These are phyloP conservation scores for Iguana delicatissima DNA, from an alignment of 2,797 vertebrate species.

Conservation along the genomic window DNA sequence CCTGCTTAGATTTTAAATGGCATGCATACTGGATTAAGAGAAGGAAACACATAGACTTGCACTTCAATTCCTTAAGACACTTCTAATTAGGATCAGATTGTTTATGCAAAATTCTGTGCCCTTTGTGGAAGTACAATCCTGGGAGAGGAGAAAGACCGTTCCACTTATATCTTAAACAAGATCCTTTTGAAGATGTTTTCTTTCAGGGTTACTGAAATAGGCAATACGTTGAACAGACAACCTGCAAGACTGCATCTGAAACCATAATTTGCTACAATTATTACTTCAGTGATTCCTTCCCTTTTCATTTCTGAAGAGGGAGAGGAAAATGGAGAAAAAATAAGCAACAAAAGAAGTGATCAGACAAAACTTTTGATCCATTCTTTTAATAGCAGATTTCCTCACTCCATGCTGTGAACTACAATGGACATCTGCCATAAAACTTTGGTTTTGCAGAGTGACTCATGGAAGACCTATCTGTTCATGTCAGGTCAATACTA, in stretches of 20 bases:
- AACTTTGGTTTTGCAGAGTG: conserved; percentile 37
- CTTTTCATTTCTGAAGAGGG: conserved; percentile 57
- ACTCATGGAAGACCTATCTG: conserved; percentile 36
- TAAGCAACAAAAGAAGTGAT: conserved; percentile 1
- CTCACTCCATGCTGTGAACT: conserved; percentile 45
- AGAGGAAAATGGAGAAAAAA: not conserved
- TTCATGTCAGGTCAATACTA: not conserved
- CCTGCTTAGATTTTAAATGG: not conserved
- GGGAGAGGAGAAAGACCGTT: not conserved
- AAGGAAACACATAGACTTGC: not conserved
- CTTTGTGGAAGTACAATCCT: not conserved
- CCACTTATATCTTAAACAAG: not conserved
- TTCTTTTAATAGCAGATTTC: conserved; percentile 46
- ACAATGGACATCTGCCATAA: conserved; percentile 46
- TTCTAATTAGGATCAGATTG: not conserved
- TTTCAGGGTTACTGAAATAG: conserved; percentile 48
- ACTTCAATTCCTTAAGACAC: not conserved
- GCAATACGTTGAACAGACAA: conserved; percentile 23
- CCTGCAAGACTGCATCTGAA: conserved; percentile 28
- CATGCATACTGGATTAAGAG: not conserved
- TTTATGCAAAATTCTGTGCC: not conserved
- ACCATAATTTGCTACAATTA: conserved; percentile 63
- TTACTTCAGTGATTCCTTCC: conserved; percentile 49
- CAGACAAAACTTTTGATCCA: conserved; percentile 12
- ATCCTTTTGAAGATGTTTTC: conserved; percentile 43